Conservation (phyloP, 2,797 vertebrate genomes). For the Heliangelus exortis region DNA sequence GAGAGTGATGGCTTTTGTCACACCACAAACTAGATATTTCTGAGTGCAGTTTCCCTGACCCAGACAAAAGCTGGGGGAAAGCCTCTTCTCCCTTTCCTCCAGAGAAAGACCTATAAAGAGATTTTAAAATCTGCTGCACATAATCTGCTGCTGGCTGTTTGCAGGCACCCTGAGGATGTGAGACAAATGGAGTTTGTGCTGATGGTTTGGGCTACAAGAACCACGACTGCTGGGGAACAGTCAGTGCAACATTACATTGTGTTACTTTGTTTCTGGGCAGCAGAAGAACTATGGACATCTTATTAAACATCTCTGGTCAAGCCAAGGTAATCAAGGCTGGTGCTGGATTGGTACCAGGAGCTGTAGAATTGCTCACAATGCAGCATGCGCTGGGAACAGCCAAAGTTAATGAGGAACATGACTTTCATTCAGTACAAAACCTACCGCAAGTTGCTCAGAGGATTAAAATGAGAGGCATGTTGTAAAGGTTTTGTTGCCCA, state of each 20-base stretch:
- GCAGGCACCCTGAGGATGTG: constrained; percentile 24
- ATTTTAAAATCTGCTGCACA: constrained; percentile 26
- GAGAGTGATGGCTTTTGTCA: background rate
- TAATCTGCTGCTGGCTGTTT: constrained; percentile 27
- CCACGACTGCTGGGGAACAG: background rate
- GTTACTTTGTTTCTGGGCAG: background rate
- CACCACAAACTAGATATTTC: background rate
- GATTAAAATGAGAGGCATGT: background rate
- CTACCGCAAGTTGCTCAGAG: constrained; percentile 10
- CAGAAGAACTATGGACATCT: background rate
- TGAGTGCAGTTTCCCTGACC: background rate
- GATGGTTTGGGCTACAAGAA: constrained; percentile 6
- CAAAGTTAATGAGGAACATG: background rate
- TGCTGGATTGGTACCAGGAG: background rate
- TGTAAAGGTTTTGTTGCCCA: background rate
- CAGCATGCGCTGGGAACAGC: background rate
- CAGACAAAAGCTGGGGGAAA: background rate
- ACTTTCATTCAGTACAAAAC: constrained; percentile 4
- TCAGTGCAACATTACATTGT: background rate
- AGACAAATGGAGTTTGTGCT: background rate
- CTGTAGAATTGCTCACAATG: constrained; percentile 18
- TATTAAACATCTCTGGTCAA: background rate
- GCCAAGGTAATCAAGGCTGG: background rate
- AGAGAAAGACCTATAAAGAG: background rate
- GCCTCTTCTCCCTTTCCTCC: background rate